Conservation (phyloP, 2,888 invertebrate species). For the Sarcophaga carnaria region DNA sequence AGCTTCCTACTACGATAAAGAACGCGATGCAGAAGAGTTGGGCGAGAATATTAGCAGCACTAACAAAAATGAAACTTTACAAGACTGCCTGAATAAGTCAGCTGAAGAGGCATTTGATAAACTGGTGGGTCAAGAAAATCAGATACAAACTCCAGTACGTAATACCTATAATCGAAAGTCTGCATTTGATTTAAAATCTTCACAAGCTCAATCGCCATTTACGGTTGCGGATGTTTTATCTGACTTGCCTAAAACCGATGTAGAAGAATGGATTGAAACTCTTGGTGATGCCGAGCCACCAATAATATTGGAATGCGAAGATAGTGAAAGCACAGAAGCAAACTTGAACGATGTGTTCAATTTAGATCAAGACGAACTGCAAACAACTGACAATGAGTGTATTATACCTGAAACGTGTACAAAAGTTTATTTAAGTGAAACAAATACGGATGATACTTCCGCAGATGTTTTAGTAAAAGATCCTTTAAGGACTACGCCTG, state of each 20-base stretch:
- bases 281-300: conserved; percentile 59
- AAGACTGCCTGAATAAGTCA: conserved; percentile 57
- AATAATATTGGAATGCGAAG: conserved; percentile 56
- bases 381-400: conserved; percentile 48
- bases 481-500: conserved; percentile 39
- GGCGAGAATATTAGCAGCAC: background rate
- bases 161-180: conserved; percentile 69
- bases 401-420: conserved; percentile 73
- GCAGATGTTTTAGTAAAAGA: conserved; percentile 35
- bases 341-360: conserved; percentile 64
- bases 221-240: conserved; percentile 67
- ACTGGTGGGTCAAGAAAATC: conserved; percentile 72
- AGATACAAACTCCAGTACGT: conserved; percentile 64
- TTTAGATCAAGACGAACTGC: conserved; percentile 24
- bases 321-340: conserved; percentile 57
- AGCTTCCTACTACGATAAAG: conserved; percentile 45
- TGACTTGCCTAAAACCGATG: conserved; percentile 73
- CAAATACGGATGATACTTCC: conserved; percentile 27
- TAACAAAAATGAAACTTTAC: background rate
- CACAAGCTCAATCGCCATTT: conserved; percentile 59
- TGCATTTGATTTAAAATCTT: conserved; percentile 29
- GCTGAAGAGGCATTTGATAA: conserved; percentile 74
- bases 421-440: conserved; percentile 51
- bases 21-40: conserved; percentile 9
- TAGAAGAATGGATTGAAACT: conserved; percentile 75